Evolutionary conservation across 2,113 vertebrate genomes (phyloP).

Genomic region (pig (Sus scrofa)): T2T-Sscrofa CM000819.6:104482501-104483000

Average conservation of each 20-base stretch:
- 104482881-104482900: neutral
- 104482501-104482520: too few species aligned
- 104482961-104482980: constrained; percentile 34
- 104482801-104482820: constrained; percentile 56
- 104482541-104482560: too few species aligned
- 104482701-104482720: neutral
- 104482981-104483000: constrained; percentile 20
- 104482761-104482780: constrained; percentile 50
- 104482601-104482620: fast-evolving
- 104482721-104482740: constrained; percentile 13
- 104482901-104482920: constrained; percentile 6
- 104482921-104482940: constrained; percentile 55
- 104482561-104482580: neutral
- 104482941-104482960: constrained; percentile 52
- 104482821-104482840: neutral
- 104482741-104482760: constrained; percentile 1
- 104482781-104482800: constrained; percentile 34
- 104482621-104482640: neutral
- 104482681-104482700: neutral
- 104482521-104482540: too few species aligned
- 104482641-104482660: neutral
- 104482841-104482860: constrained; percentile 38
- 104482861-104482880: neutral
- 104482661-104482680: neutral
- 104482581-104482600: too few species aligned